phyloP scores from a whole-genome alignment of 2,797 vertebrate genomes.

The Gymnocypris eckloni region DNA sequence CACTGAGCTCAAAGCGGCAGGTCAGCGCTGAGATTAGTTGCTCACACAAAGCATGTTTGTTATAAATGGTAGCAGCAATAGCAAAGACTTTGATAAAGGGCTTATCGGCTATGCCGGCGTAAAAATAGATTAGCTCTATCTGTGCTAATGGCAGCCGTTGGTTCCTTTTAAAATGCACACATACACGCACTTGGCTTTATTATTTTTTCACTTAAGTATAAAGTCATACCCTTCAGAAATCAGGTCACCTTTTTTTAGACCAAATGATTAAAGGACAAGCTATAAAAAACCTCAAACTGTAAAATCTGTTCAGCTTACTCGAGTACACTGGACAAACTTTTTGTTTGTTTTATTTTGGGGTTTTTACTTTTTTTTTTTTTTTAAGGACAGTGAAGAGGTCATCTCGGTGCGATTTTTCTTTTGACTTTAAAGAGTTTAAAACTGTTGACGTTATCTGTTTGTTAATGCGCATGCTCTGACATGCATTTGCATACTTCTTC shows the following conservation, averaged over 20 bases:
- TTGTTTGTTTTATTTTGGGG: not conserved
- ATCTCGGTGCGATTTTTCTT: not conserved
- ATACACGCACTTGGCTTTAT: slow-evolving; percentile 22
- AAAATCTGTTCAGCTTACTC: not conserved
- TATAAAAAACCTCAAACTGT: slow-evolving; percentile 11
- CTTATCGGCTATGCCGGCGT: slow-evolving; percentile 49
- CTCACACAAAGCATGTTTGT: slow-evolving; percentile 55
- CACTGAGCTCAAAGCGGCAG: slow-evolving; percentile 22
- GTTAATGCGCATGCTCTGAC: not conserved
- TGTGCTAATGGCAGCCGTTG: slow-evolving; percentile 56
- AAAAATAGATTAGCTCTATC: slow-evolving; percentile 63
- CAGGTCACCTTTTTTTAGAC: slow-evolving; percentile 45
- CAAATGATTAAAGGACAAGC: slow-evolving; percentile 36
- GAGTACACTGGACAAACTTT: not conserved
- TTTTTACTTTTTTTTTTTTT: not conserved
- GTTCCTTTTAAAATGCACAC: slow-evolving; percentile 38
- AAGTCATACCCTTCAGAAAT: slow-evolving; percentile 52
- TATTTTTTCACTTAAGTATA: slow-evolving; percentile 17
- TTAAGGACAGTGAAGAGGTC: not conserved
- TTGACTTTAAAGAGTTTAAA: not conserved
- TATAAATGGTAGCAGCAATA: slow-evolving; percentile 51
- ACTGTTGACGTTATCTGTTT: not conserved
- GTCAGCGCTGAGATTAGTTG: slow-evolving; percentile 48
- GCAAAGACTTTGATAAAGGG: slow-evolving; percentile 61
- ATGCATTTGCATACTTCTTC: not conserved